phyloP scores from a whole-genome alignment of 2,888 invertebrate genomes.

The Apodemia duryi region DNA sequence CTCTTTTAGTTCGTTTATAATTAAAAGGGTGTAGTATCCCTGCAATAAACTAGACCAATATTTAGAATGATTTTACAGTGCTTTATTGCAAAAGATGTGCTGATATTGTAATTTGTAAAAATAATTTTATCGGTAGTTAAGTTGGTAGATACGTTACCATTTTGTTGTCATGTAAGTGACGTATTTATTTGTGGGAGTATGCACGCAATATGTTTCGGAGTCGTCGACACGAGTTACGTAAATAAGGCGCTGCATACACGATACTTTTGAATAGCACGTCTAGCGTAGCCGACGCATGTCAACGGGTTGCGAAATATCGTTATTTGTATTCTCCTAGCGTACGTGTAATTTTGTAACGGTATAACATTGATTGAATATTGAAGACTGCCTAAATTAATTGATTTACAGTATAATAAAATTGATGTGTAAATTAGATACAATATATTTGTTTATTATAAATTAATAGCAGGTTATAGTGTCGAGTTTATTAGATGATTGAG shows the following conservation, averaged over 20 bases:
- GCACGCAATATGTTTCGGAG: neutral
- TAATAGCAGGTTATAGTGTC: slow-evolving; percentile 10
- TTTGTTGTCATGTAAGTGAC: slow-evolving; percentile 42
- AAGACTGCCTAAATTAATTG: slow-evolving; percentile 77
- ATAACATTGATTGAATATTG: slow-evolving; percentile 66
- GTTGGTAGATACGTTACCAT: slow-evolving; percentile 70
- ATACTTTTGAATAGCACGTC: neutral
- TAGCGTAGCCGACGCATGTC: neutral
- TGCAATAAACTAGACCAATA: slow-evolving; percentile 78
- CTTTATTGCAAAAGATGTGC: slow-evolving; percentile 63
- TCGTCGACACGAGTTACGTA: neutral
- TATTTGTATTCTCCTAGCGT: slow-evolving; percentile 20
- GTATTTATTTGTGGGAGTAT: slow-evolving; percentile 16
- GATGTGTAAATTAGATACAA: slow-evolving; percentile 57
- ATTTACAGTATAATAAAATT: slow-evolving; percentile 56
- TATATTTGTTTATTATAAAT: slow-evolving; percentile 19
- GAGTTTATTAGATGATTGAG: slow-evolving; percentile 14
- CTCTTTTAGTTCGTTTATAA: slow-evolving; percentile 53
- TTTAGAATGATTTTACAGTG: slow-evolving; percentile 73
- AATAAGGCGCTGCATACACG: neutral
- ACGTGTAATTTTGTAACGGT: slow-evolving; percentile 53
- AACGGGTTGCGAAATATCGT: neutral
- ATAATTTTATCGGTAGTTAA: slow-evolving; percentile 59
- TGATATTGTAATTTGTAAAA: slow-evolving; percentile 65
- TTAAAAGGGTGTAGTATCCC: slow-evolving; percentile 49